Evolutionary conservation across 2,888 invertebrate genomes (phyloP).

Genomic region (Drosophila colorata): DNA sequence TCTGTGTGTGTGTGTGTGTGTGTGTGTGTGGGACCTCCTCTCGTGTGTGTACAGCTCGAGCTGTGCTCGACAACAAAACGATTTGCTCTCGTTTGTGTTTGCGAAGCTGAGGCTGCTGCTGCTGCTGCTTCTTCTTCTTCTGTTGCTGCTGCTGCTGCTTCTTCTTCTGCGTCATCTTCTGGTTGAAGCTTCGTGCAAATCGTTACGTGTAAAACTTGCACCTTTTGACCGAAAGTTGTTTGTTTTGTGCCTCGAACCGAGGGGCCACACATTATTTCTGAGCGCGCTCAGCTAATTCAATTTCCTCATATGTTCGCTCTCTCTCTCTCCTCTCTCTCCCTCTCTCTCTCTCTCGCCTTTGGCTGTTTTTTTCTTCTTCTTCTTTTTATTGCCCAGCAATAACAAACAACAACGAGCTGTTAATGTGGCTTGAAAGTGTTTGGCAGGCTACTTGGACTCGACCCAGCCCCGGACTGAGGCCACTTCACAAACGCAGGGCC

Average conservation of each 20-base stretch:
- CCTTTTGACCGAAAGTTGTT: conserved; percentile 77
- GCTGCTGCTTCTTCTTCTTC: conserved; percentile 3
- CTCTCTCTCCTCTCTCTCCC: not conserved
- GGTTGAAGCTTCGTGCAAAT: conserved; percentile 68
- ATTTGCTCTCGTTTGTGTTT: conserved; percentile 80
- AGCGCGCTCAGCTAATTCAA: conserved; percentile 51
- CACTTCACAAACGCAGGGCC: conserved; percentile 46
- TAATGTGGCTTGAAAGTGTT: conserved; percentile 72
- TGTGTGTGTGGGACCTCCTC: conserved; percentile 16
- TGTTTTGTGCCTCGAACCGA: conserved; percentile 46
- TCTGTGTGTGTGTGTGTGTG: not conserved
- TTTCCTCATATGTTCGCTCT: conserved; percentile 27
- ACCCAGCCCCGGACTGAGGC: conserved; percentile 26
- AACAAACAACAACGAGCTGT: conserved; percentile 63
- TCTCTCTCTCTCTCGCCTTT: conserved; percentile 2
- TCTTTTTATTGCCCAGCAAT: conserved; percentile 60
- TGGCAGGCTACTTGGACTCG: conserved; percentile 58
- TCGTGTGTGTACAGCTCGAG: conserved; percentile 11
- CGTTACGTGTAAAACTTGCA: conserved; percentile 81
- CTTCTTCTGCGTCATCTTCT: conserved; percentile 11
- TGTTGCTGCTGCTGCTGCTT: not conserved
- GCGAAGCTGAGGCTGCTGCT: conserved; percentile 18
- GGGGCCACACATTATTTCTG: conserved; percentile 41
- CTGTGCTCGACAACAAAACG: conserved; percentile 75
- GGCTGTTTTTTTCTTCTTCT: conserved; percentile 35